Percentiles rank a stretch among this genome's conserved stretches.
These are phyloP conservation scores for Campoplex capitator DNA, from an alignment of 2,888 invertebrate genomes.

Conservation along the genomic window DNA sequence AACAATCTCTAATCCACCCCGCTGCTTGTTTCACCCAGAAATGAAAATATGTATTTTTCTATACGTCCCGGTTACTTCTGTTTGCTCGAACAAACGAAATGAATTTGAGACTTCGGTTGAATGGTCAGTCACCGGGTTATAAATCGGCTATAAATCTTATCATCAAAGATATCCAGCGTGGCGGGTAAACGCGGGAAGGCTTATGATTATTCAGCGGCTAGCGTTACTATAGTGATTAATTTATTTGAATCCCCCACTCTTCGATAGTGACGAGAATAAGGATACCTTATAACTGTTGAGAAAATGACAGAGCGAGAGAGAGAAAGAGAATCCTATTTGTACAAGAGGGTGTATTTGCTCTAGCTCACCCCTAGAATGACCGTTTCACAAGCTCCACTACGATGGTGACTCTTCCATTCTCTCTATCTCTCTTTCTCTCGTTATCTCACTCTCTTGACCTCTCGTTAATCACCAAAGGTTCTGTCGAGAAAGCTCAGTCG, in stretches of 20 bases:
- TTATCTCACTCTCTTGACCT: constrained; percentile 76
- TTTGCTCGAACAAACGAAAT: constrained; percentile 53
- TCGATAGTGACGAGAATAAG: constrained; percentile 50
- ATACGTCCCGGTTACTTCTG: constrained; percentile 17
- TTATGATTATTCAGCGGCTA: constrained; percentile 61
- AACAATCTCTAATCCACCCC: constrained; percentile 53
- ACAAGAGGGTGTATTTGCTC: constrained; percentile 65
- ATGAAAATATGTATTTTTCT: neutral
- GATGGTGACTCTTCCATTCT: constrained; percentile 28
- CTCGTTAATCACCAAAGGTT: constrained; percentile 84
- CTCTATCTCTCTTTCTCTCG: constrained; percentile 42
- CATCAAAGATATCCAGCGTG: constrained; percentile 21
- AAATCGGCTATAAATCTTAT: constrained; percentile 52
- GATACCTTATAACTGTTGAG: constrained; percentile 25
- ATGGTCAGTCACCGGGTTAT: constrained; percentile 38
- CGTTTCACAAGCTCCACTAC: constrained; percentile 31
- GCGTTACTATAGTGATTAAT: constrained; percentile 46
- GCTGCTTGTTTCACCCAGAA: neutral
- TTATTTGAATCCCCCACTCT: constrained; percentile 51
- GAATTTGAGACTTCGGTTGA: constrained; percentile 32
- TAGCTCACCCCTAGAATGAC: constrained; percentile 39
- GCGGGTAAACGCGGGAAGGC: neutral
- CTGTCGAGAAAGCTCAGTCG: constrained; percentile 71
- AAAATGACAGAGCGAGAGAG: constrained; percentile 33
- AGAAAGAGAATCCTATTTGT: constrained; percentile 63